These are phyloP conservation scores for Habropoda laboriosa DNA, from an alignment of 1,140 invertebrate genomes.

Conservation along the genomic window DNA sequence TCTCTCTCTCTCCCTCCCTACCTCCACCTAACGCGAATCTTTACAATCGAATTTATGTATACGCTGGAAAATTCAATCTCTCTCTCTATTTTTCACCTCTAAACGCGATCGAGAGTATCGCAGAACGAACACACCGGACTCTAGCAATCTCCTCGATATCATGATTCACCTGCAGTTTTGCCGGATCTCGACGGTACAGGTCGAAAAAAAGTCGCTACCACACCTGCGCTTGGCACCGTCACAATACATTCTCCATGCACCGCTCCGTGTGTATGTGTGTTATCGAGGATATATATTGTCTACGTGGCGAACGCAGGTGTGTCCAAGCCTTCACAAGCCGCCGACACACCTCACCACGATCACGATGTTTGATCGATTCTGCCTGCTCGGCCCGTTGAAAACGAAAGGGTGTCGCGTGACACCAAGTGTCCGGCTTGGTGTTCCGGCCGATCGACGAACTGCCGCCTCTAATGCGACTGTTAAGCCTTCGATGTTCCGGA, in stretches of 20 bases:
- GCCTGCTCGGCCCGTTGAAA: constrained; percentile 1
- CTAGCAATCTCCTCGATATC: not conserved
- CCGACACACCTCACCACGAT: not conserved
- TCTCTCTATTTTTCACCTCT: not conserved
- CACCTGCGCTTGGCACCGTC: constrained; percentile 43
- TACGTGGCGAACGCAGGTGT: constrained; percentile 9
- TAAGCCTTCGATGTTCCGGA: not conserved
- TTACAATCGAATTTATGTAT: constrained; percentile 1
- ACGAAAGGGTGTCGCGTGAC: constrained; percentile 25
- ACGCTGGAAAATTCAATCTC: not conserved
- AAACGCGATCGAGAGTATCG: constrained; percentile 19
- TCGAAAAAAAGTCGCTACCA: constrained; percentile 32
- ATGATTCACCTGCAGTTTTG: constrained; percentile 36
- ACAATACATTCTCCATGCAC: constrained; percentile 8
- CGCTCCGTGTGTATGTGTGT: too few species aligned
- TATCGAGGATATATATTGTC: constrained; percentile 7
- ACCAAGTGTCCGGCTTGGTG: not conserved
- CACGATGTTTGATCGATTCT: constrained; percentile 42
- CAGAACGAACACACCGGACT: constrained; percentile 1
- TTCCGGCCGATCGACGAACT: not conserved
- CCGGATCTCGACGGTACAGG: constrained; percentile 6
- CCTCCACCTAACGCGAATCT: not conserved
- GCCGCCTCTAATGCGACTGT: not conserved
- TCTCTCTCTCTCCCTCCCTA: not conserved
- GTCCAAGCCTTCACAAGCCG: not conserved